A percentile compares a stretch with the other conserved stretches of the same genome.
Evolutionary conservation across 1,140 invertebrate genomes (phyloP).

Genomic region (Listronotus oregonensis): DNA sequence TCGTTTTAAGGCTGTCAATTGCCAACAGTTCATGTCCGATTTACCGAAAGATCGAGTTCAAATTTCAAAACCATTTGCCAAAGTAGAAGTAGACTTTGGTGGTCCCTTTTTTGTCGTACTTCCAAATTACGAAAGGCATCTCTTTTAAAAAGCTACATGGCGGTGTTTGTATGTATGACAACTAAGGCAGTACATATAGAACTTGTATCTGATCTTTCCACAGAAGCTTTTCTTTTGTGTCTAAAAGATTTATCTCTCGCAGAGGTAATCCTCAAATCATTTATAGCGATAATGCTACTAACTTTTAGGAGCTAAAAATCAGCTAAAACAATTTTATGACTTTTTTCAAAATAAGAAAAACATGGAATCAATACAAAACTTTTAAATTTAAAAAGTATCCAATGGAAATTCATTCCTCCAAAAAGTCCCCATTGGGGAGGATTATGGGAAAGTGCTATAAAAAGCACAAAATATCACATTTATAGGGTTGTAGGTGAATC

Average conservation of each 20-base stretch:
- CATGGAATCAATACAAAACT: background rate
- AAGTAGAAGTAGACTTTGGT: background rate
- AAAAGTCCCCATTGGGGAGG: conserved; percentile 49
- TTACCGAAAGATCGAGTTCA: background rate
- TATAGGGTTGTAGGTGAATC: conserved; percentile 26
- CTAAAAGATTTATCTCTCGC: conserved; percentile 1
- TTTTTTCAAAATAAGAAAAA: background rate
- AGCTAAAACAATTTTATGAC: background rate
- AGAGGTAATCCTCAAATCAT: conserved; percentile 2
- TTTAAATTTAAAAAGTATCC: conserved; percentile 33
- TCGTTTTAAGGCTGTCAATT: conserved; percentile 19
- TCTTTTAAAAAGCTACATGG: background rate
- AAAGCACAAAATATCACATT: conserved; percentile 38
- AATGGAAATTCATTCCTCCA: conserved; percentile 57
- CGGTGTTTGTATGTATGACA: background rate
- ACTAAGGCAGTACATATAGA: conserved; percentile 9
- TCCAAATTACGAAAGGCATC: too few relatives aligned
- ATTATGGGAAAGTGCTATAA: conserved; percentile 46
- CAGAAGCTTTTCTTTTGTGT: conserved; percentile 3
- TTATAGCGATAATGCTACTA: conserved; percentile 7
- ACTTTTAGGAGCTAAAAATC: background rate
- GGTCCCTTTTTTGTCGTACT: background rate
- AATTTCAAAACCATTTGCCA: background rate
- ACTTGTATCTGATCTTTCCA: background rate
- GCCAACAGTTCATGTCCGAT: conserved; percentile 46